phyloP scores from a whole-genome alignment of 2,888 invertebrate genomes.

The Tenthredo mesomela region DNA sequence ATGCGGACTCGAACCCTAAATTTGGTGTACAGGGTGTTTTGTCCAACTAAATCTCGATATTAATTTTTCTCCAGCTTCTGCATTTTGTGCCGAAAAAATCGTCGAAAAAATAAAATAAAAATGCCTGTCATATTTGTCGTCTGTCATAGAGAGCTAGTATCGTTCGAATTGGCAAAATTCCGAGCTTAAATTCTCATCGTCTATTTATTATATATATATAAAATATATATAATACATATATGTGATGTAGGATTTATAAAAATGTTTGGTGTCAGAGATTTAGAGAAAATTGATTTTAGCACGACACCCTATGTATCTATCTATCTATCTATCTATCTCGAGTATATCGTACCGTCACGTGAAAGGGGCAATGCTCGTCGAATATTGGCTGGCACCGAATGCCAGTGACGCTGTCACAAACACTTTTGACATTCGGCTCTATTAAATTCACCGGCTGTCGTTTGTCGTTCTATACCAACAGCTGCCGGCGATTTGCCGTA shows the following conservation, averaged over 20 bases:
- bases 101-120: background rate
- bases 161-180: background rate
- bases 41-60: background rate
- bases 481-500: background rate
- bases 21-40: background rate
- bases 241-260: background rate
- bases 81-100: background rate
- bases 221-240: too few species aligned
- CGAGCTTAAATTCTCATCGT: background rate
- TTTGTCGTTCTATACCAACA: conserved; percentile 20
- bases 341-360: conserved; percentile 3
- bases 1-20: background rate
- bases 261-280: background rate
- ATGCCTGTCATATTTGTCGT: background rate
- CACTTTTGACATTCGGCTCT: conserved; percentile 47
- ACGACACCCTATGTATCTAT: conserved; percentile 9
- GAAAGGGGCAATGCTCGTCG: conserved; percentile 42
- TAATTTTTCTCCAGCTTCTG: background rate
- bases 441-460: conserved; percentile 46
- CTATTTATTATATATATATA: background rate
- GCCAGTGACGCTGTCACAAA: conserved; percentile 72
- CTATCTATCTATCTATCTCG: background rate
- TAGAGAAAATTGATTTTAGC: background rate
- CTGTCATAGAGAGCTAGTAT: background rate
- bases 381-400: conserved; percentile 76